Conservation (phyloP, 2,888 invertebrate species). For the Nephrotoma appendiculata region DNA sequence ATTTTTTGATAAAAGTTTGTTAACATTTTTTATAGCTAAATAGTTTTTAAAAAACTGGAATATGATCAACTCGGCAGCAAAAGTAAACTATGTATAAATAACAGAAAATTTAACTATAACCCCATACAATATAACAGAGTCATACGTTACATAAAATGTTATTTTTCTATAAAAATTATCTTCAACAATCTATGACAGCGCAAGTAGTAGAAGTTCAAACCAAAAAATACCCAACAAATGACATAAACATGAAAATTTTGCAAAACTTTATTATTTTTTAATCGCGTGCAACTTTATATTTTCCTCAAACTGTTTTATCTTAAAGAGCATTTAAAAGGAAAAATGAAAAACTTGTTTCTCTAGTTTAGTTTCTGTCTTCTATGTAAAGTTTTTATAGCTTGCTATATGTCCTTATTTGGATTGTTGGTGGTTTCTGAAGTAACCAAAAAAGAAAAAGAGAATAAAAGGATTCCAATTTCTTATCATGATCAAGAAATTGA, state of each 20-base stretch:
- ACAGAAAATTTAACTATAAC: neutral
- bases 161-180: neutral
- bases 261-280: neutral
- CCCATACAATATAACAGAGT: neutral
- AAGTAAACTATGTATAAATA: neutral
- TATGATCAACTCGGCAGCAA: neutral
- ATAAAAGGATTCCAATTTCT: neutral
- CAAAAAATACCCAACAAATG: neutral
- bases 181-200: neutral
- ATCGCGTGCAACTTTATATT: neutral
- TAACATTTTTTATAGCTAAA: neutral
- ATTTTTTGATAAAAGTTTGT: neutral
- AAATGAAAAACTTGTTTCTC: neutral
- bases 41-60: neutral
- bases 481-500: neutral
- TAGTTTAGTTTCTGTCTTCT: neutral
- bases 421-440: neutral
- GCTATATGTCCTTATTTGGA: neutral
- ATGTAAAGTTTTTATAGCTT: neutral
- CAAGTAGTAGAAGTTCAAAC: neutral
- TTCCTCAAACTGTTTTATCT: neutral
- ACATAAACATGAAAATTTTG: neutral
- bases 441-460: neutral
- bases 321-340: neutral
- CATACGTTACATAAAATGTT: neutral